Percentiles rank a stretch among this genome's conserved stretches.
Conservation (phyloP, 2,888 invertebrate species). For the Epirrhoe tristata region DNA sequence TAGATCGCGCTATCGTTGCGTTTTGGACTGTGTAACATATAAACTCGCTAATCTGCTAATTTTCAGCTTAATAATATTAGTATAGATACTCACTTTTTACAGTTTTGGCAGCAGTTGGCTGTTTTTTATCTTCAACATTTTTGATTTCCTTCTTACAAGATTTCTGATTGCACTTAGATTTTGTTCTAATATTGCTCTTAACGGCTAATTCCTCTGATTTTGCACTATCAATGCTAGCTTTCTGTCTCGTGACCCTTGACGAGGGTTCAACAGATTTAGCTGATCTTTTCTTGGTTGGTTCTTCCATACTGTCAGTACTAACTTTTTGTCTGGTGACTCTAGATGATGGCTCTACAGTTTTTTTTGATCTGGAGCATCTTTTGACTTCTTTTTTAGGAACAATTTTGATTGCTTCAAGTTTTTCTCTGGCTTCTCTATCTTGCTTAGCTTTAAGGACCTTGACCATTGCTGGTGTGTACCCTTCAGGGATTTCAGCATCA, state of each 20-base stretch:
- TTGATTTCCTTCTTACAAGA: conserved; percentile 52
- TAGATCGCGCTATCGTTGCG: too few species aligned
- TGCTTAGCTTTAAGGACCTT: conserved; percentile 78
- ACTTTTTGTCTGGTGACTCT: conserved; percentile 25
- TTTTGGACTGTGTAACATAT: too few species aligned
- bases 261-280: conserved; percentile 34
- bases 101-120: conserved; percentile 34
- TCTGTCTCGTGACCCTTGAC: conserved; percentile 52
- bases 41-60: too few species aligned
- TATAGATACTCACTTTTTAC: conserved; percentile 54
- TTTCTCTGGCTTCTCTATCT: conserved; percentile 75
- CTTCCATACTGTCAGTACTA: conserved; percentile 25
- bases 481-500: conserved; percentile 59
- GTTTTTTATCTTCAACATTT: conserved; percentile 47
- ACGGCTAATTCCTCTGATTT: conserved; percentile 40
- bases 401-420: conserved; percentile 58
- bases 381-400: conserved; percentile 53
- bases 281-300: conserved; percentile 15
- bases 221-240: conserved; percentile 48
- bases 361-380: conserved; percentile 63
- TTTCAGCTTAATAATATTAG: too few species aligned
- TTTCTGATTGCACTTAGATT: conserved; percentile 47
- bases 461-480: conserved; percentile 86
- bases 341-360: conserved; percentile 18
- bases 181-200: conserved; percentile 52